These are phyloP conservation scores for Ciconia nigra DNA, from an alignment of 2,797 vertebrate species.

Conservation along the genomic window DNA sequence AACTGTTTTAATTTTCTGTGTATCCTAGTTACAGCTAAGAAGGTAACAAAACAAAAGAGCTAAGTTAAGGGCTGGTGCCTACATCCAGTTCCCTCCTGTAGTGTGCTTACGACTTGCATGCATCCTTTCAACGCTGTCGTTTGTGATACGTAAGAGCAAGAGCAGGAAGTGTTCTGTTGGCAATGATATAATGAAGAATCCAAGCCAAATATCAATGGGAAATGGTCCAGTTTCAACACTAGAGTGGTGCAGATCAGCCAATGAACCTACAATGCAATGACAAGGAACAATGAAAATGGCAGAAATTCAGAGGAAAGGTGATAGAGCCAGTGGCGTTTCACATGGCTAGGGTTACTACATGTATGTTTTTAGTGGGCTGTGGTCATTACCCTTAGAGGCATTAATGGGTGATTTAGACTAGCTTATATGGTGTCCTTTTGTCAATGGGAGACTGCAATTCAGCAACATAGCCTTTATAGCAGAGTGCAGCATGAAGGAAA, in stretches of 20 bases:
- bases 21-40: not conserved
- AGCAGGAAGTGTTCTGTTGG: not conserved
- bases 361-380: not conserved
- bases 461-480: not conserved
- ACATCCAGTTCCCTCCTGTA: not conserved
- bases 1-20: not conserved
- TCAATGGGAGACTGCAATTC: not conserved
- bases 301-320: not conserved
- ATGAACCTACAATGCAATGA: not conserved
- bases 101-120: not conserved
- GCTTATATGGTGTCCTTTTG: not conserved
- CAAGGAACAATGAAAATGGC: not conserved
- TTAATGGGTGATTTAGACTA: not conserved
- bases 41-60: not conserved
- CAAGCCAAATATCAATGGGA: not conserved
- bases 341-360: fast-evolving
- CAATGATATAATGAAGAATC: not conserved
- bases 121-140: not conserved
- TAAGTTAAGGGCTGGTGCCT: not conserved
- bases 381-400: not conserved
- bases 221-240: not conserved
- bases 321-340: not conserved
- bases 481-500: not conserved
- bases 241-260: not conserved
- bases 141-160: not conserved